Evolutionary conservation across 2,888 invertebrate species (phyloP), one percentile per base, ranked within the genome.

Genomic region (Perizoma affinitatum): DNA sequence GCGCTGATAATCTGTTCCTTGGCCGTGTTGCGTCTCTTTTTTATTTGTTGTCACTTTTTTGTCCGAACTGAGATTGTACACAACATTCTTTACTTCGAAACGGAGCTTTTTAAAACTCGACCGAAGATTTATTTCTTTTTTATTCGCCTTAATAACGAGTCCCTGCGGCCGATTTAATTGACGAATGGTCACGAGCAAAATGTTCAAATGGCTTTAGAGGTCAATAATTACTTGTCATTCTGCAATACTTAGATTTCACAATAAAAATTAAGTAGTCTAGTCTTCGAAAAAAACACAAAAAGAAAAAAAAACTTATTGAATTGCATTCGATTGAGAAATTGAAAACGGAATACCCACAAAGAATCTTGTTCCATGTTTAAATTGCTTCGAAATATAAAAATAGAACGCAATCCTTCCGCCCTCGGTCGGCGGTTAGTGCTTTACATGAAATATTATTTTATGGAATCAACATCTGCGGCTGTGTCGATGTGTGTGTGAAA

Each of bases 361-460:
- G 56, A 60, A 46, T 60, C 60, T 57, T 72, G 76, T 75, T 75
- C 74, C 72, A 76, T 71, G 73, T 78, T 79, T 79, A 82, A 87
- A 88, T 87, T 87, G 87, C 80, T 83, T 86, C 80, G 84, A 88
- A 90, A 89, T 88, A 87, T 89, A 87, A 87, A 90, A 92, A 92
- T 92, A 92, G 91, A 92, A 91, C 85, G 83, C 90, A 90, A 90
- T 90, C 91, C 91, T 92, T 92, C 91, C 91, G 90, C 90, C 91
- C 91, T 89, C 89, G 84, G 85, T 80, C 84, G 81, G 74, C 83
- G 84, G 87, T 88, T 89, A 87, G 88, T 88, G 88, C 88, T 90
- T 90, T 90, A 92, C 91, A 91, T 90, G 91, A 91, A 91, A 92
- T 92, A 91, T 90, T 91, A 91, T 90, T 92, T 91, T 90, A 92